Evolutionary conservation across 2,888 invertebrate genomes (phyloP).

Genomic region (Siphlonurus alternatus): DNA sequence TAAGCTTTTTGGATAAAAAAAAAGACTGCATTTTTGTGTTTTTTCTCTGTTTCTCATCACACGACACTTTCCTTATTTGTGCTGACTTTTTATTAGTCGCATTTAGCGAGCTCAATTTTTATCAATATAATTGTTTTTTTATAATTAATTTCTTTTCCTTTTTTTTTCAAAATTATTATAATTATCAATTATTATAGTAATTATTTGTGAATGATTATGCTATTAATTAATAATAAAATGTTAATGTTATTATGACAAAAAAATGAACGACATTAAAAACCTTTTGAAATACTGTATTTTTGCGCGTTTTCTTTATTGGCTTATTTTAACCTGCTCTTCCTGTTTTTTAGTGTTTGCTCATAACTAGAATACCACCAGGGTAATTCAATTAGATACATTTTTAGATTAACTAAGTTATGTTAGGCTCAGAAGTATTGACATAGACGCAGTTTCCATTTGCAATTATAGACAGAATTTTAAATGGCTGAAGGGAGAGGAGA

Average conservation of each 20-base stretch:
- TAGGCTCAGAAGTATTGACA: too few relatives aligned
- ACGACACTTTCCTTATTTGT: background rate
- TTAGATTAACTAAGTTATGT: too few relatives aligned
- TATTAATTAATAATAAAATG: background rate
- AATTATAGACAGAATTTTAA: too few relatives aligned
- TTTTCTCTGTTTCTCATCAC: background rate
- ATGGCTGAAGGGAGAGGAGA: too few relatives aligned
- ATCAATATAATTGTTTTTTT: background rate
- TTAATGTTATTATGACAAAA: background rate
- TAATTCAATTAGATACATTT: too few relatives aligned
- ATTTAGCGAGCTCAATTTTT: background rate
- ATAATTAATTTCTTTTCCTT: too few relatives aligned
- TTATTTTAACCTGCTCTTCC: too few relatives aligned
- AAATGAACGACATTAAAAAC: background rate
- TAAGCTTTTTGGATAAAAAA: background rate
- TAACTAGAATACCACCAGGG: too few relatives aligned
- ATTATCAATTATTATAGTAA: background rate
- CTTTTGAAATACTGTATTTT: constrained; percentile 1
- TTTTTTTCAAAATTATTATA: background rate
- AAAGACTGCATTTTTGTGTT: background rate
- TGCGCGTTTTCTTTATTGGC: background rate
- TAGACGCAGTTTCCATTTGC: too few relatives aligned
- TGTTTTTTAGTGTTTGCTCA: too few relatives aligned
- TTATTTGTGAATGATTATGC: background rate
- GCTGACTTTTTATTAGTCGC: background rate